Evolutionary conservation across 2,797 vertebrate genomes (phyloP).

Genomic region (Anableps anableps): DNA sequence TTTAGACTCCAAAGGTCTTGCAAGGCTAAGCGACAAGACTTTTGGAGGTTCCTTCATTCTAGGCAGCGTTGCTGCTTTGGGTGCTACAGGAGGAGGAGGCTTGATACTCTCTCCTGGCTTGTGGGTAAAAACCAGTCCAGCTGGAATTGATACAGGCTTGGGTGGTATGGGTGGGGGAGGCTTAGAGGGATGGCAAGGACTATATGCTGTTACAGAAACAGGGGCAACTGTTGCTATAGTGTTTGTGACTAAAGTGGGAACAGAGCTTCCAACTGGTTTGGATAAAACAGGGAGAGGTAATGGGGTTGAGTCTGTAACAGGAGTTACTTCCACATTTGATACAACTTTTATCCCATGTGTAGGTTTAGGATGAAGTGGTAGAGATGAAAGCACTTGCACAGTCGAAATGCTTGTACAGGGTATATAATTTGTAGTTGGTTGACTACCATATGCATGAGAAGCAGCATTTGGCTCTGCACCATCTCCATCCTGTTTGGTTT

Average conservation of each 20-base stretch:
- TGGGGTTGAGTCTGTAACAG: slow-evolving; percentile 65
- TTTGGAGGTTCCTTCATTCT: slow-evolving; percentile 86
- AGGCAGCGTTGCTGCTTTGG: slow-evolving; percentile 83
- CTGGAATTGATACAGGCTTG: slow-evolving; percentile 92
- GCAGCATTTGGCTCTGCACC: slow-evolving; percentile 54
- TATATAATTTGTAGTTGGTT: slow-evolving; percentile 44
- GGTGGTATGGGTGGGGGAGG: slow-evolving; percentile 94
- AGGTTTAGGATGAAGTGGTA: slow-evolving; percentile 79
- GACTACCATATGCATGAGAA: slow-evolving; percentile 64
- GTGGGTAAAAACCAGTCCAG: slow-evolving; percentile 91
- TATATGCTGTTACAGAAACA: slow-evolving; percentile 59
- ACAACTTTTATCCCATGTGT: slow-evolving; percentile 72
- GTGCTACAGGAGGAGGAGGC: slow-evolving; percentile 79
- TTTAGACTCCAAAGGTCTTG: slow-evolving; percentile 87
- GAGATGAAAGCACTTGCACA: slow-evolving; percentile 64
- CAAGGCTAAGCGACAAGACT: slow-evolving; percentile 89
- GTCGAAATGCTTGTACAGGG: slow-evolving; percentile 51
- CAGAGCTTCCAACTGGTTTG: slow-evolving; percentile 67
- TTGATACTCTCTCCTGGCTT: slow-evolving; percentile 87
- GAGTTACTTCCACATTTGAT: slow-evolving; percentile 72
- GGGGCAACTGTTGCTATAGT: slow-evolving; percentile 45
- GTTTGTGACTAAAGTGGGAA: slow-evolving; percentile 54
- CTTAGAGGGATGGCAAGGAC: slow-evolving; percentile 75
- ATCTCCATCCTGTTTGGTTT: slow-evolving; percentile 58
- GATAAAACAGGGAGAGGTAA: slow-evolving; percentile 55